Evolutionary conservation across 2,888 invertebrate genomes (phyloP).

Genomic region (Hydrotaea diabolus): DNA sequence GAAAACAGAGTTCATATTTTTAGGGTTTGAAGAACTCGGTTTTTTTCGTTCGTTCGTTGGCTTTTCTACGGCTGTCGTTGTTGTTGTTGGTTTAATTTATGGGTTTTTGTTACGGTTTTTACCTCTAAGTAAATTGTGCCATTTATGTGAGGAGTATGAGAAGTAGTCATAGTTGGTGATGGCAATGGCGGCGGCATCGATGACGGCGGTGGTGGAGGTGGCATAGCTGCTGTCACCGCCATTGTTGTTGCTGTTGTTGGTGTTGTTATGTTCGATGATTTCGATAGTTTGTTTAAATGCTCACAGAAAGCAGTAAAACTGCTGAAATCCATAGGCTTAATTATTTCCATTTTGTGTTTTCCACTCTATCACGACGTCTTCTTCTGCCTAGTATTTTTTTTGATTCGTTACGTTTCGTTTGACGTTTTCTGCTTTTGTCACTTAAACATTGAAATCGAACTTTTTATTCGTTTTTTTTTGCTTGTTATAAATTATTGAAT

Average conservation of each 20-base stretch:
- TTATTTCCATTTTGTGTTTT: slow-evolving; percentile 77
- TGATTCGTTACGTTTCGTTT: background rate
- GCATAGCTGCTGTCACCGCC: slow-evolving; percentile 56
- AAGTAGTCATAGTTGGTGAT: slow-evolving; percentile 21
- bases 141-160: slow-evolving; percentile 69
- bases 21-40: too few relatives aligned
- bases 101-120: slow-evolving; percentile 69
- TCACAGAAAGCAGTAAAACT: slow-evolving; percentile 78
- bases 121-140: slow-evolving; percentile 76
- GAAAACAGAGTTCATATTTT: background rate
- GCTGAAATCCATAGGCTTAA: slow-evolving; percentile 79
- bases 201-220: slow-evolving; percentile 42
- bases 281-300: slow-evolving; percentile 76
- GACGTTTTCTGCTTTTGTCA: background rate
- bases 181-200: slow-evolving; percentile 6
- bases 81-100: slow-evolving; percentile 17
- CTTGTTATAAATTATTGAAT: slow-evolving; percentile 35
- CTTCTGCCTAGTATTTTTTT: background rate
- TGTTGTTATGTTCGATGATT: slow-evolving; percentile 61
- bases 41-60: background rate
- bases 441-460: slow-evolving; percentile 10
- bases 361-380: background rate
- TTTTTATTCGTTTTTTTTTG: slow-evolving; percentile 16
- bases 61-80: too few relatives aligned
- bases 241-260: slow-evolving; percentile 67